These are phyloP conservation scores for Lasioglossum figueresi DNA, from an alignment of 2,888 invertebrate genomes.

Conservation along the genomic window DNA sequence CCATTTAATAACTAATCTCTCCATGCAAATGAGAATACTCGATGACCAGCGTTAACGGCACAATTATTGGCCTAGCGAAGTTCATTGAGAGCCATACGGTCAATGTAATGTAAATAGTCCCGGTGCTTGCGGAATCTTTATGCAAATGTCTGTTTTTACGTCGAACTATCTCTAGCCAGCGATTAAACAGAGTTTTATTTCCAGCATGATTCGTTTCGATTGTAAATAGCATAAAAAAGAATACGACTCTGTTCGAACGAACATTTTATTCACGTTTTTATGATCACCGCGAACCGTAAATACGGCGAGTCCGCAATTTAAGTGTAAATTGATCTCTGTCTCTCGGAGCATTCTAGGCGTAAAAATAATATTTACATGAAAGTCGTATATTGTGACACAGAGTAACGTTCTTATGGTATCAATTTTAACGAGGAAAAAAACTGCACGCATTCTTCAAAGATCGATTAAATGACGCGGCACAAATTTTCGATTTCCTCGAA, in stretches of 20 bases:
- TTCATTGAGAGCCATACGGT: neutral
- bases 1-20: neutral
- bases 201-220: neutral
- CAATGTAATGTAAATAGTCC: neutral
- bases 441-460: neutral
- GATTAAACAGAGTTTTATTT: neutral
- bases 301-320: neutral
- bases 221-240: neutral
- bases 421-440: neutral
- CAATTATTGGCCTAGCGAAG: neutral
- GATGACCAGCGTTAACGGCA: neutral
- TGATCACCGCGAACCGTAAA: neutral
- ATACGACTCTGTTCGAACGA: neutral
- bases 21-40: neutral
- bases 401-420: neutral
- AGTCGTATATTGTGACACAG: neutral
- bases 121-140: neutral
- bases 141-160: neutral
- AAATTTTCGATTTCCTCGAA: neutral
- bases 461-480: neutral
- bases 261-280: neutral
- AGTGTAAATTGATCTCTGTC: neutral
- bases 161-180: neutral
- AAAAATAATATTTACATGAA: neutral
- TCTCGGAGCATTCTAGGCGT: neutral